phyloP scores from a whole-genome alignment of 1,140 invertebrate species.

The Formica selysi region DNA sequence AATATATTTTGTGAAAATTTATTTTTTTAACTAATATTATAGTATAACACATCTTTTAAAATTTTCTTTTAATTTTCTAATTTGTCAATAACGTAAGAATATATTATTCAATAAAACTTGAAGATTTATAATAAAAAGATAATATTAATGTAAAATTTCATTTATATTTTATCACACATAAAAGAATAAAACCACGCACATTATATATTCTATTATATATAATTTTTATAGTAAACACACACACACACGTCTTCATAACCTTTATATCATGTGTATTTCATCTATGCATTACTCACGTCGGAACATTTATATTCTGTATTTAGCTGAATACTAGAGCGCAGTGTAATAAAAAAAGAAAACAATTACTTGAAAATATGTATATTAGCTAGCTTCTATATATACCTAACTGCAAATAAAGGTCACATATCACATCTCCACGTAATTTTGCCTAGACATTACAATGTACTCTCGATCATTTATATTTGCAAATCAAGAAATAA shows the following conservation, averaged over 20 bases:
- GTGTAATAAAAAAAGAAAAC: slow-evolving; percentile 46
- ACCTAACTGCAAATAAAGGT: slow-evolving; percentile 57
- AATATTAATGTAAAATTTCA: neutral
- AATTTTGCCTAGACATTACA: slow-evolving; percentile 45
- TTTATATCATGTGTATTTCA: slow-evolving; percentile 48
- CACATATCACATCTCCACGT: slow-evolving; percentile 54
- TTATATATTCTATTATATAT: slow-evolving; percentile 29
- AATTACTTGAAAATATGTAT: slow-evolving; percentile 58
- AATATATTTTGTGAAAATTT: neutral
- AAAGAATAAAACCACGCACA: neutral
- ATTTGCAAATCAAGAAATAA: neutral
- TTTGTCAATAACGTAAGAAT: neutral
- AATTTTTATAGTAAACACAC: slow-evolving; percentile 37
- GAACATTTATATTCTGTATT: slow-evolving; percentile 58
- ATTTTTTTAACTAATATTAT: neutral
- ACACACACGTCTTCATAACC: slow-evolving; percentile 9
- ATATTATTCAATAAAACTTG: neutral
- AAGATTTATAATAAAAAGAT: neutral
- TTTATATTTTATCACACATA: neutral
- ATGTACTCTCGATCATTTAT: slow-evolving; percentile 40
- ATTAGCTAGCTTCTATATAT: slow-evolving; percentile 45
- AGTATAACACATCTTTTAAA: neutral
- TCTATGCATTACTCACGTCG: slow-evolving; percentile 47
- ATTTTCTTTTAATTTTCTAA: slow-evolving; percentile 6
- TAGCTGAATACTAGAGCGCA: slow-evolving; percentile 53